These are phyloP conservation scores for Holotrichia oblita DNA, from an alignment of 1,140 invertebrate genomes.

Conservation along the genomic window DNA sequence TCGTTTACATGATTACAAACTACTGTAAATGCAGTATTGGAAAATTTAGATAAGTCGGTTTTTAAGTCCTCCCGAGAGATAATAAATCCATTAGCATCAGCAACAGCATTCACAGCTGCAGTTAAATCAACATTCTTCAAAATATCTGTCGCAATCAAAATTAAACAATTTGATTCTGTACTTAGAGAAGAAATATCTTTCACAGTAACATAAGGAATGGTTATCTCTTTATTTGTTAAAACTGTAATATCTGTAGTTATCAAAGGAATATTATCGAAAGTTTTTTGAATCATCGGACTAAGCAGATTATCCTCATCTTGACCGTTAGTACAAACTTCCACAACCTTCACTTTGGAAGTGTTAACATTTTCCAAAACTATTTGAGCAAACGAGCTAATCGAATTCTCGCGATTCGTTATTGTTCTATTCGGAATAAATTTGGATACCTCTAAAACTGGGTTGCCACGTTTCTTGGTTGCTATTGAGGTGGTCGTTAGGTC, in stretches of 20 bases:
- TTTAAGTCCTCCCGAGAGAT: background rate
- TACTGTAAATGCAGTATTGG: background rate
- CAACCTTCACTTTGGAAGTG: background rate
- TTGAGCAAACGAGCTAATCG: constrained; percentile 70
- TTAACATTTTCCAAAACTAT: constrained; percentile 71
- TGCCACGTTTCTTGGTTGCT: background rate
- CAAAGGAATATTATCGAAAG: background rate
- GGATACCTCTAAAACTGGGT: constrained; percentile 75
- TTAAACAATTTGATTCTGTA: background rate
- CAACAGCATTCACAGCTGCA: background rate
- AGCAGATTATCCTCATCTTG: constrained; percentile 52
- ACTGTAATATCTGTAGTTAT: background rate
- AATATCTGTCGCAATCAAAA: background rate
- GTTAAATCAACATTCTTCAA: background rate
- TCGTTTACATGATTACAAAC: background rate
- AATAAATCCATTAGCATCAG: background rate
- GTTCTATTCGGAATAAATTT: constrained; percentile 77
- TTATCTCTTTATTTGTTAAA: background rate
- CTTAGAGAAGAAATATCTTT: background rate
- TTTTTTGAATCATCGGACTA: background rate
- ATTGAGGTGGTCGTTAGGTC: background rate
- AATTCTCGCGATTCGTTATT: constrained; percentile 72
- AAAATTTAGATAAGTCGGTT: background rate
- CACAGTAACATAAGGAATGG: background rate
- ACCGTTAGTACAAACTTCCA: constrained; percentile 64